Conservation (phyloP, 2,888 invertebrate species). For the Ophraella communa region DNA sequence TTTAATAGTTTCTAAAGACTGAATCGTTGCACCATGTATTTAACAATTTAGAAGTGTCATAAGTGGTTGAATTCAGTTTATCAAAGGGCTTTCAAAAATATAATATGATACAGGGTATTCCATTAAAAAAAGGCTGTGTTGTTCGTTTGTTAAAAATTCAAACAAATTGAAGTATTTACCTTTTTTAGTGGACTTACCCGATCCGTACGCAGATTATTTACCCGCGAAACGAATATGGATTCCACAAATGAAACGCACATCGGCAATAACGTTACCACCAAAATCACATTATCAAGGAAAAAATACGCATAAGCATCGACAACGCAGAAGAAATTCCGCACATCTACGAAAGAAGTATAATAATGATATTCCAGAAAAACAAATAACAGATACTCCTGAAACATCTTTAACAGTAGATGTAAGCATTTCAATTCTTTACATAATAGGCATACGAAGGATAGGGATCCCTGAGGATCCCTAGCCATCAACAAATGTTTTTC, state of each 20-base stretch:
- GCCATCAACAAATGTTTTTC: no score
- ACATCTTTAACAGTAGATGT: not conserved
- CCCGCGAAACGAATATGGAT: slow-evolving; percentile 53
- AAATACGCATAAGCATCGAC: slow-evolving; percentile 36
- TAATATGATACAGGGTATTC: no score
- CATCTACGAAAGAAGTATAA: slow-evolving; percentile 47
- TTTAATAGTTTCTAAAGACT: no score
- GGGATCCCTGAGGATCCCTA: no score
- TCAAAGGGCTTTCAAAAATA: no score
- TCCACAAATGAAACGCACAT: slow-evolving; percentile 57
- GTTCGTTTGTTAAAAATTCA: not conserved
- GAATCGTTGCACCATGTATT: no score
- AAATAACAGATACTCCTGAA: not conserved
- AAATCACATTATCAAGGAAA: not conserved
- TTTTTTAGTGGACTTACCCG: slow-evolving; percentile 54
- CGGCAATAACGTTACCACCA: slow-evolving; percentile 26
- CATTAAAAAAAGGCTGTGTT: no score
- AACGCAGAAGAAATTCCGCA: slow-evolving; percentile 50
- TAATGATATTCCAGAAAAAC: slow-evolving; percentile 34
- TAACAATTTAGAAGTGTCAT: no score
- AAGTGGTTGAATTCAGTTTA: no score
- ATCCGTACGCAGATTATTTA: slow-evolving; percentile 53
- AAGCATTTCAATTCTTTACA: slow-evolving; percentile 21
- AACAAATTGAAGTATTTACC: not conserved
- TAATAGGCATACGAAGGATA: no score